A percentile compares a stretch with the other conserved stretches of the same genome.
Evolutionary conservation across 2,113 vertebrate genomes (phyloP).

Genomic region (Macrotis lagotis): DNA sequence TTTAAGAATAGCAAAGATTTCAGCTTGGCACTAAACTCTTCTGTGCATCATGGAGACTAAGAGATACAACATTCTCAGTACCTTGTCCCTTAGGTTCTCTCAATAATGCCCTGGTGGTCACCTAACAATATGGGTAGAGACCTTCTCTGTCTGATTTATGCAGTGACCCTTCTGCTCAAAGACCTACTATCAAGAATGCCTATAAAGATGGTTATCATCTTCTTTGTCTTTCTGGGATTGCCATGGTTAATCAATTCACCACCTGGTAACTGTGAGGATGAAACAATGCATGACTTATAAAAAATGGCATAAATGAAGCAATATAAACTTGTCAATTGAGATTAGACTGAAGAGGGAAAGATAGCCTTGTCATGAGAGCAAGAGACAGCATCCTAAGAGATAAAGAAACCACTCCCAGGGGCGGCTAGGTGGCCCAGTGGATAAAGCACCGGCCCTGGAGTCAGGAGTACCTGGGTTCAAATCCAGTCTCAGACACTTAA

Average conservation of each 20-base stretch:
- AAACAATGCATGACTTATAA: not conserved
- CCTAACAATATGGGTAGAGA: not conserved
- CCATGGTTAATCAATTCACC: not conserved
- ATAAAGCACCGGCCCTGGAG: too few relatives aligned
- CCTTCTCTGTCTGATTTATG: not conserved
- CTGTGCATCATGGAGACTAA: not conserved
- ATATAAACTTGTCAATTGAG: not conserved
- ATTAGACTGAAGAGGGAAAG: not conserved
- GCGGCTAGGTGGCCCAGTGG: too few relatives aligned
- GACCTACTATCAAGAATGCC: not conserved
- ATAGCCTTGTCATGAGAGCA: not conserved
- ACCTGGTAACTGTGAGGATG: not conserved
- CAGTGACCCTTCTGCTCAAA: not conserved
- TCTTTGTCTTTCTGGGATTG: not conserved
- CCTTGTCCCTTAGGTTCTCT: not conserved
- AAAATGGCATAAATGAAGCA: not conserved
- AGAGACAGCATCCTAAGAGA: not conserved
- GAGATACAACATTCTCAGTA: not conserved
- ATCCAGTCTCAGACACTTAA: too few relatives aligned
- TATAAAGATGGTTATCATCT: not conserved
- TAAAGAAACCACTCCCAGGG: too few relatives aligned
- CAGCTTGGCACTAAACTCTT: not conserved
- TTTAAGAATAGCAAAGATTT: slow-evolving; percentile 24
- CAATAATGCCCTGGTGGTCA: not conserved
- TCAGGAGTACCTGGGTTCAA: too few relatives aligned